Conservation (phyloP, 2,888 invertebrate genomes). For the Melanargia galathea region DNA sequence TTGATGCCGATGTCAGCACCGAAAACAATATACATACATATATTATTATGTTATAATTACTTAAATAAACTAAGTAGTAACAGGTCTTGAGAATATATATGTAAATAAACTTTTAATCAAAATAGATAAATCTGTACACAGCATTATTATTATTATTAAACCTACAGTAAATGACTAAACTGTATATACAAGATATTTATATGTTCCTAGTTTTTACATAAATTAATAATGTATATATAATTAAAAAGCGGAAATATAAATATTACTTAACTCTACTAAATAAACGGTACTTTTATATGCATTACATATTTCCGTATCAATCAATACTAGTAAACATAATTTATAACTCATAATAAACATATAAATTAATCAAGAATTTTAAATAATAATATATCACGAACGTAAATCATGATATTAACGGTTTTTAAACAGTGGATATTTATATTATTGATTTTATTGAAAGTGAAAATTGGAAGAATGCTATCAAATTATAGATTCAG, state of each 20-base stretch:
- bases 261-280: not conserved
- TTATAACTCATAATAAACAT: no score
- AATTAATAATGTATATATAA: not conserved
- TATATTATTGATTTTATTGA: not conserved
- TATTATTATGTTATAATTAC: conserved; percentile 44
- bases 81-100: not conserved
- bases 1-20: conserved; percentile 74
- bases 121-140: conserved; percentile 1
- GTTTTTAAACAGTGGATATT: not conserved
- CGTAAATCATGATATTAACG: not conserved
- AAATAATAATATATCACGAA: no score
- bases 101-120: not conserved
- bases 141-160: not conserved
- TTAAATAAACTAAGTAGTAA: conserved; percentile 26
- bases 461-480: conserved; percentile 1
- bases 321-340: no score
- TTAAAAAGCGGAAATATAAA: not conserved
- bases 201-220: not conserved
- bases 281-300: no score
- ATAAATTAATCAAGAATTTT: no score
- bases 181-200: not conserved
- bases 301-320: no score
- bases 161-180: not conserved
- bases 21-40: conserved; percentile 78
- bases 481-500: conserved; percentile 1